Conservation (phyloP, 2,888 invertebrate genomes). For the Lepidonotus clava region DNA sequence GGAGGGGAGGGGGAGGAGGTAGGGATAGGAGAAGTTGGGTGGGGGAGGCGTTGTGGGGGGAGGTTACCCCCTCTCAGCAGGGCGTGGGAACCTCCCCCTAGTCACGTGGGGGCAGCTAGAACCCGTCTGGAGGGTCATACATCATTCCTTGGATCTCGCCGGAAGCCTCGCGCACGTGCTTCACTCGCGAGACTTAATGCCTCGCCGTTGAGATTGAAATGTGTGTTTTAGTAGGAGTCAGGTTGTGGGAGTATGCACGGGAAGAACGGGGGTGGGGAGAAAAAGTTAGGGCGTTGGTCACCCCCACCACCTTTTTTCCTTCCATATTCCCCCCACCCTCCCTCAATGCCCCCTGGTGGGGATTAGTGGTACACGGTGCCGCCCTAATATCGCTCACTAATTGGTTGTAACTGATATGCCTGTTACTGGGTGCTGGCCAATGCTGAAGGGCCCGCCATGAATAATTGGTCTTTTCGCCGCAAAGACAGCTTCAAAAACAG, state of each 20-base stretch:
- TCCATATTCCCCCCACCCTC: background rate
- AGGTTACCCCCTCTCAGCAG: background rate
- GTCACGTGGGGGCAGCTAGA: background rate
- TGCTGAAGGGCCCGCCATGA: background rate
- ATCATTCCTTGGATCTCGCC: background rate
- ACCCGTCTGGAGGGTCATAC: background rate
- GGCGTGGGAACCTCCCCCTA: background rate
- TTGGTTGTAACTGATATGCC: slow-evolving; percentile 17
- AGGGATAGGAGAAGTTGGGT: no score
- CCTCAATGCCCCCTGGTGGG: background rate
- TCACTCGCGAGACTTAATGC: background rate
- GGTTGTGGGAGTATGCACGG: no score
- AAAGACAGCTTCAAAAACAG: background rate
- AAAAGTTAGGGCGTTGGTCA: background rate
- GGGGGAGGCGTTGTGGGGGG: no score
- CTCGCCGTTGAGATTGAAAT: no score
- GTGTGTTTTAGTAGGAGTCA: no score
- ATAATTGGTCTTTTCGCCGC: slow-evolving; percentile 12
- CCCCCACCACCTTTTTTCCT: background rate
- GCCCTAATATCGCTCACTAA: slow-evolving; percentile 14
- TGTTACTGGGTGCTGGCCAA: background rate
- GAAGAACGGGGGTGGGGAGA: no score
- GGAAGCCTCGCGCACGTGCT: background rate
- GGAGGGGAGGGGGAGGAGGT: no score
- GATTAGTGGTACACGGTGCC: background rate